These are phyloP conservation scores for Hyphantria cunea DNA, from an alignment of 1,140 invertebrate genomes.

Conservation along the genomic window DNA sequence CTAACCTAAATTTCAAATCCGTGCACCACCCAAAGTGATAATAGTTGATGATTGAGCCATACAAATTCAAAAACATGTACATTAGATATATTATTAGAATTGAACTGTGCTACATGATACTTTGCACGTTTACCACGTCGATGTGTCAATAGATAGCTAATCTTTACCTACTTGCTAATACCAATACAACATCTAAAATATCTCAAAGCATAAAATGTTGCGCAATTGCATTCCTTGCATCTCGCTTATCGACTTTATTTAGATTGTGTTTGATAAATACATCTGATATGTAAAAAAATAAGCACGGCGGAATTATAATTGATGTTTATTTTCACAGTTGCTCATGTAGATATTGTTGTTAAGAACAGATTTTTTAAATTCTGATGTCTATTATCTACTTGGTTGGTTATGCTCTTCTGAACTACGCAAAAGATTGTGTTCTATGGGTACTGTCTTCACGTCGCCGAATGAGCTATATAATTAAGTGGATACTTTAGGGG, in stretches of 20 bases:
- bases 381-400: too few relatives aligned
- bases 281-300: conserved; percentile 4
- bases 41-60: too few relatives aligned
- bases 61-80: too few relatives aligned
- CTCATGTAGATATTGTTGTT: too few relatives aligned
- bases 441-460: too few relatives aligned
- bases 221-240: conserved; percentile 27
- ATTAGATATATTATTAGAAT: background rate
- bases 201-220: background rate
- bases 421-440: too few relatives aligned
- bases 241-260: conserved; percentile 19
- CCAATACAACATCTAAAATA: conserved; percentile 1
- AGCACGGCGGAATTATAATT: background rate
- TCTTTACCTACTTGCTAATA: conserved; percentile 11
- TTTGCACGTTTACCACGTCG: conserved; percentile 10
- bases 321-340: background rate
- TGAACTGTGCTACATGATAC: conserved; percentile 13
- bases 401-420: too few relatives aligned
- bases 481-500: too few relatives aligned
- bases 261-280: conserved; percentile 25
- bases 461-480: too few relatives aligned
- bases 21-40: too few relatives aligned
- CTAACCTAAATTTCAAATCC: too few relatives aligned
- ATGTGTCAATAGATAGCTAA: conserved; percentile 11
- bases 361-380: too few relatives aligned